Percentiles rank a stretch among this genome's conserved stretches.
phyloP scores from a whole-genome alignment of 2,797 vertebrate species.

The Cirrhinus molitorella region DNA sequence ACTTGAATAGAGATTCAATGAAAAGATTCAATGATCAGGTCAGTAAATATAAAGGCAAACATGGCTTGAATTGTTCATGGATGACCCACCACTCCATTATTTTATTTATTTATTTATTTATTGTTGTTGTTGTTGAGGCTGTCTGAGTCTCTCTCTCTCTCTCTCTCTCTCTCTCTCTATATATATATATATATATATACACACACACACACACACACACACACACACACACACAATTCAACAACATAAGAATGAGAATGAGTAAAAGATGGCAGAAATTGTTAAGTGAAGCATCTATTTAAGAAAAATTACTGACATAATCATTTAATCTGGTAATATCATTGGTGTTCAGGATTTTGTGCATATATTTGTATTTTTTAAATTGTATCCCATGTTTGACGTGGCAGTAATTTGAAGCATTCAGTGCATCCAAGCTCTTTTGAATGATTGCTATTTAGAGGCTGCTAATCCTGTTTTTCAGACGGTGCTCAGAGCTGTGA shows the following conservation, averaged over 20 bases:
- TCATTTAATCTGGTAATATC: slow-evolving; percentile 9
- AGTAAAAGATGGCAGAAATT: not conserved
- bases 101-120: no score
- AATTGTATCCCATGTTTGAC: slow-evolving; percentile 48
- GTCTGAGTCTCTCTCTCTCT: no score
- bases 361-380: slow-evolving; percentile 27
- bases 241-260: no score
- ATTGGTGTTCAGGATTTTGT: slow-evolving; percentile 7
- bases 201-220: no score
- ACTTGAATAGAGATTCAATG: no score
- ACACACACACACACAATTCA: no score
- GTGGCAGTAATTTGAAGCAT: slow-evolving; percentile 57
- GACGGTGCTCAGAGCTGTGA: slow-evolving; percentile 49
- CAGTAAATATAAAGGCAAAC: no score
- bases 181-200: no score
- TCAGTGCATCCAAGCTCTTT: slow-evolving; percentile 52
- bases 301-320: not conserved
- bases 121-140: no score
- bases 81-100: not conserved
- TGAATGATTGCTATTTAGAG: slow-evolving; percentile 63
- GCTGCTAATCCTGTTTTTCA: slow-evolving; percentile 62
- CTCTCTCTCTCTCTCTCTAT: no score
- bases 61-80: not conserved
- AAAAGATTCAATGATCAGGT: no score
- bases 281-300: no score